phyloP scores from a whole-genome alignment of 2,797 vertebrate species.

The Lepilemur septentrionalis region DNA sequence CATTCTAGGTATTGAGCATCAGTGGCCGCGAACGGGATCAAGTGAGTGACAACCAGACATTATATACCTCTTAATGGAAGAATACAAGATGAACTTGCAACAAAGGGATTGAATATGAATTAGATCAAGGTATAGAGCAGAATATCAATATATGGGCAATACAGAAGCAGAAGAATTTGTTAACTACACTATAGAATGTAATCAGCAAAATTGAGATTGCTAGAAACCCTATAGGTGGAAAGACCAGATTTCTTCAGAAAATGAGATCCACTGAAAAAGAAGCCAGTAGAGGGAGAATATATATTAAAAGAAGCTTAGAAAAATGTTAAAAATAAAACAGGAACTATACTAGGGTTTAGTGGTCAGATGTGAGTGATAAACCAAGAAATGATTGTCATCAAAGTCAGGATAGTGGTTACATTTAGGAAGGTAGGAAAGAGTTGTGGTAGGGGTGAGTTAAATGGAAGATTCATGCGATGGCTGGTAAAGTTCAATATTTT shows the following conservation, averaged over 20 bases:
- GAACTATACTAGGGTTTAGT: background rate
- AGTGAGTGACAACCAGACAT: background rate
- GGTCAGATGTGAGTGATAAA: background rate
- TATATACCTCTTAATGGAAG: background rate
- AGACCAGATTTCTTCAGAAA: background rate
- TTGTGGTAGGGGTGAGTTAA: background rate
- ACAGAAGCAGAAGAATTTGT: background rate
- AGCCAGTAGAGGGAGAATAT: background rate
- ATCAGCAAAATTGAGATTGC: background rate
- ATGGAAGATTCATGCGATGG: background rate
- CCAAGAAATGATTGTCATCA: background rate
- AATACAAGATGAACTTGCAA: background rate
- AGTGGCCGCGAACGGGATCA: background rate
- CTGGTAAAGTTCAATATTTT: background rate
- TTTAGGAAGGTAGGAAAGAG: background rate
- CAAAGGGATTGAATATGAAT: background rate
- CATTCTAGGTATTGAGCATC: background rate
- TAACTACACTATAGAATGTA: background rate
- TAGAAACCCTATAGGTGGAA: background rate
- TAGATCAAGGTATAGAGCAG: background rate
- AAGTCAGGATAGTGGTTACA: background rate
- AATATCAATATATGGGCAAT: background rate
- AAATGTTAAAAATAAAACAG: background rate
- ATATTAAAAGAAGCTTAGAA: background rate
- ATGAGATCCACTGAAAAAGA: background rate